phyloP scores from a whole-genome alignment of 2,113 vertebrate genomes.

The Oreochromis tanganicae region DNA sequence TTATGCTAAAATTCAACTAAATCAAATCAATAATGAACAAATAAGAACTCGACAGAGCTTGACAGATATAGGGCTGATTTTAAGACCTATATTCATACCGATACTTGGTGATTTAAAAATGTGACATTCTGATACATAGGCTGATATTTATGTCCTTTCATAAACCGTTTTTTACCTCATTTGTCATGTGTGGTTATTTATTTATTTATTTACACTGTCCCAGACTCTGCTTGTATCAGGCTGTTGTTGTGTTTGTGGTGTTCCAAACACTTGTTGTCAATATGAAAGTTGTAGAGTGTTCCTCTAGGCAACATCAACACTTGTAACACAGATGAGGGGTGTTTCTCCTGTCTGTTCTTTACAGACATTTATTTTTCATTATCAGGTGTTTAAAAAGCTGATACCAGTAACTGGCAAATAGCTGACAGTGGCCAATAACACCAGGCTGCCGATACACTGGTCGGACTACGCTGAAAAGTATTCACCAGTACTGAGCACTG shows the following conservation, averaged over 20 bases:
- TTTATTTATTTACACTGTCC: background rate
- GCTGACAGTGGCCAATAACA: background rate
- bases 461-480: fast-evolving
- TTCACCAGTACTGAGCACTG: background rate
- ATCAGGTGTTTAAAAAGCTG: background rate
- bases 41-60: background rate
- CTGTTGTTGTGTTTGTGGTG: background rate
- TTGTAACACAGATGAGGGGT: background rate
- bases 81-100: fast-evolving
- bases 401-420: background rate
- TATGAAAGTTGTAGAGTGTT: background rate
- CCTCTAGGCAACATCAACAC: background rate
- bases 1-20: background rate
- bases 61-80: background rate
- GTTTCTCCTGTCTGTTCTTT: background rate
- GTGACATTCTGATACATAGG: background rate
- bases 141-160: background rate
- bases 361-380: background rate
- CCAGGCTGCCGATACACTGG: fast-evolving
- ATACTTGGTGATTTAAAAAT: background rate
- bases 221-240: background rate
- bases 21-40: background rate
- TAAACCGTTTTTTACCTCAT: background rate
- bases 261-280: background rate
- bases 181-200: background rate